These are phyloP conservation scores for Tachina fera DNA, from an alignment of 2,888 invertebrate species.

Conservation along the genomic window DNA sequence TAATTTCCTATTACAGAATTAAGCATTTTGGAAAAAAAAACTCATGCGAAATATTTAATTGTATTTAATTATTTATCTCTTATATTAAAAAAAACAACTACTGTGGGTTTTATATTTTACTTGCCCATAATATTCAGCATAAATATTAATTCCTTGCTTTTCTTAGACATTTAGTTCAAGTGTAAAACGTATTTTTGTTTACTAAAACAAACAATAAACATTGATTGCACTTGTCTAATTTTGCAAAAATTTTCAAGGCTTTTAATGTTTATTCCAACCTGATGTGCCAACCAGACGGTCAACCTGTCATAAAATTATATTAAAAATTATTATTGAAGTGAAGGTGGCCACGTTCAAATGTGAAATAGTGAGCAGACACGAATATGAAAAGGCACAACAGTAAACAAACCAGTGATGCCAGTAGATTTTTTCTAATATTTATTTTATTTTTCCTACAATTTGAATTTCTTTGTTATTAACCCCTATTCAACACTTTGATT, in stretches of 20 bases:
- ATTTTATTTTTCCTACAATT: no score
- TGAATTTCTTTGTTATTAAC: no score
- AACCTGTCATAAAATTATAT: not conserved
- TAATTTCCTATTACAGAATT: no score
- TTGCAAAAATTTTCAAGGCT: constrained; percentile 43
- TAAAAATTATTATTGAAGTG: not conserved
- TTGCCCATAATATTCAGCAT: not conserved
- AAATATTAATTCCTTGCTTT: not conserved
- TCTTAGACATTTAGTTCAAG: constrained; percentile 24
- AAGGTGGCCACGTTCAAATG: constrained; percentile 37
- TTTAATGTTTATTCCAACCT: not conserved
- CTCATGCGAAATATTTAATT: no score
- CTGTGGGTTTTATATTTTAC: no score
- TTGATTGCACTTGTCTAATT: constrained; percentile 10
- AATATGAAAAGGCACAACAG: not conserved
- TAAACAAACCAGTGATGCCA: no score
- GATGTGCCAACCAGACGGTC: not conserved
- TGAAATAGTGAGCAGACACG: constrained; percentile 32
- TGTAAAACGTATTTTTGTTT: constrained; percentile 1
- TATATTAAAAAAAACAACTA: no score
- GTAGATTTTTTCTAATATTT: no score
- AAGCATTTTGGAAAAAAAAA: no score
- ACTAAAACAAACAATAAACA: not conserved
- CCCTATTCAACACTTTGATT: no score
- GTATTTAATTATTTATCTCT: no score